Base-by-base conservation (phyloP, 2,113 vertebrate genomes). In the Thryonomys swinderianus region DNA sequence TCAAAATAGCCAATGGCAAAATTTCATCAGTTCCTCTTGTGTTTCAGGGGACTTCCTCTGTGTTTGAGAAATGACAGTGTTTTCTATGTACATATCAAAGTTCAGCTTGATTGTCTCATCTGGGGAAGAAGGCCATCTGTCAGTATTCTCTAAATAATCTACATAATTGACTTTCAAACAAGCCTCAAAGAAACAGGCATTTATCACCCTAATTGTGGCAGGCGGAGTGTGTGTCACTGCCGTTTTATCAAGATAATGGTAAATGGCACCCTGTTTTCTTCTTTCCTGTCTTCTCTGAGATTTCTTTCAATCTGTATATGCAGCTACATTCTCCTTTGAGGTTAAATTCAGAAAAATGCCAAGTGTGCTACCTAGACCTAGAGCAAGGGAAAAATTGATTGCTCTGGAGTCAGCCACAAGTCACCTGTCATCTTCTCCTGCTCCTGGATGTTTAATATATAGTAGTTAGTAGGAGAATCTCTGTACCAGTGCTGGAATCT, bases 91-190 rank as follows among this genome's bases (percentile, higher is more conserved):
- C 97, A 95, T 96, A 98, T 97, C 98, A 98, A 98, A 98, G 97
- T 98, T 98, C 98, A 98, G 97, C 97, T 98, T 98, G 97, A 98
- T 98, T 98, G 96, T 98, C 97, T 98, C 97, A 90, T 98, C 96
- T 97, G 96, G 97, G 97, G 97, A 98, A 97, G 97, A 98, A 98
- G 96, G 96, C 98, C 98, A 99, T 98, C 98, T 99, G 98, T 98
- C 98, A 98, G 97, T 98, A 97, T 98, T 98, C 97, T 98, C 97
- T 96, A 98, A 98, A 98, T 98, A 98, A 99, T 99, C 98, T 98
- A 97, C 98, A 98, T 98, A 99, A 98, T 98, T 98, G 98, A 98
- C 98, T 98, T 98, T 98, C 98, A 98, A 98, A 98, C 97, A 98
- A 98, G 96, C 97, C 98, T 98, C 97, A 98, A 98, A 98, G 98